These are phyloP conservation scores for Micropterix aruncella DNA, from an alignment of 2,888 invertebrate genomes.

Conservation along the genomic window DNA sequence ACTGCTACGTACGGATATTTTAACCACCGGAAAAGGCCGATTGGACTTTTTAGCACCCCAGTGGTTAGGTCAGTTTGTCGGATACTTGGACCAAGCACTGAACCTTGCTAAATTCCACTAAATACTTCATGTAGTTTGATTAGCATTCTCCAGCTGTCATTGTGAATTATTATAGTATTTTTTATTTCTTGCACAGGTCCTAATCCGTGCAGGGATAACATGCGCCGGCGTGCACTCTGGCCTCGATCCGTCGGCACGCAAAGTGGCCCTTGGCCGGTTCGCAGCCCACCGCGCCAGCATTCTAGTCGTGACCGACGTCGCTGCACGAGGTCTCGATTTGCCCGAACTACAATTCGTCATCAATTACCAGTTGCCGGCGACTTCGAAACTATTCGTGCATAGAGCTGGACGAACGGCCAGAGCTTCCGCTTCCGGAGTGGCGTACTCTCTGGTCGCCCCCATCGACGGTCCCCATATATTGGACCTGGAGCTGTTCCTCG, in stretches of 20 bases:
- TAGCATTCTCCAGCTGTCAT: too few relatives aligned
- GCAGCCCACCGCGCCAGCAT: conserved; percentile 66
- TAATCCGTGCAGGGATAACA: conserved; percentile 62
- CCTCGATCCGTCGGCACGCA: conserved; percentile 86
- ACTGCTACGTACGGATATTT: too few relatives aligned
- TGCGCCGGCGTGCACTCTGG: conserved; percentile 90
- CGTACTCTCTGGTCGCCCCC: conserved; percentile 77
- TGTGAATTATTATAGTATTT: conserved; percentile 4
- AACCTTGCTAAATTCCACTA: too few relatives aligned
- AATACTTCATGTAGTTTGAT: too few relatives aligned
- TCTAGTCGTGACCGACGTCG: conserved; percentile 92
- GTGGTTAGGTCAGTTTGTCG: too few relatives aligned
- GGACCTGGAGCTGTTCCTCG: conserved; percentile 92
- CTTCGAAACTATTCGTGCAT: conserved; percentile 94
- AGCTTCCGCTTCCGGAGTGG: conserved; percentile 83
- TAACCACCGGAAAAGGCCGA: too few relatives aligned
- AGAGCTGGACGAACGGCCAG: conserved; percentile 97
- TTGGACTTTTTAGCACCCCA: too few relatives aligned
- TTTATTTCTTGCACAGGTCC: conserved; percentile 37
- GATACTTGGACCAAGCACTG: too few relatives aligned
- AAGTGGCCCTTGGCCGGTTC: conserved; percentile 88
- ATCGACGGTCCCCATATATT: conserved; percentile 88
- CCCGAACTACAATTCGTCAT: conserved; percentile 92
- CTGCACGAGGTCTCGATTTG: conserved; percentile 95
- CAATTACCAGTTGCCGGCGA: conserved; percentile 94